phyloP scores from a whole-genome alignment of 2,888 invertebrate species.

The Sipha maydis region DNA sequence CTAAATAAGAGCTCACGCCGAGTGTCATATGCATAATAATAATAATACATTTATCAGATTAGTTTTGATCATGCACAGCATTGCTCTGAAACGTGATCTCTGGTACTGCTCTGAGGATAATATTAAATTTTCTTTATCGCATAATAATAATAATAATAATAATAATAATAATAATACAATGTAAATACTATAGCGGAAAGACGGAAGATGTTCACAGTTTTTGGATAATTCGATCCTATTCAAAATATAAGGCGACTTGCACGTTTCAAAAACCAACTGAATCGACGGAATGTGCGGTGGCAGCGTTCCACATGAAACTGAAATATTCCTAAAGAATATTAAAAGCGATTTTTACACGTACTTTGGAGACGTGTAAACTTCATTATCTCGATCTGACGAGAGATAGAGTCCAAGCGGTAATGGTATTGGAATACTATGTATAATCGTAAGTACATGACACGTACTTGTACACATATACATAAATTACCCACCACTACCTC shows the following conservation, averaged over 20 bases:
- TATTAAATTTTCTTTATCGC: slow-evolving; percentile 19
- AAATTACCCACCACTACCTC: background rate
- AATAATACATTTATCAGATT: slow-evolving; percentile 15
- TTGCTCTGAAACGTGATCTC: slow-evolving; percentile 13
- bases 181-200: background rate
- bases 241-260: background rate
- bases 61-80: background rate
- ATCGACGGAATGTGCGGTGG: background rate
- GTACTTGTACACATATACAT: background rate
- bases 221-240: background rate
- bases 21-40: background rate
- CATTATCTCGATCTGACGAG: background rate
- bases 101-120: background rate
- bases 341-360: background rate
- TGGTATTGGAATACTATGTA: no score
- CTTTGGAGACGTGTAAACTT: background rate
- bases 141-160: background rate
- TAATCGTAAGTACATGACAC: background rate
- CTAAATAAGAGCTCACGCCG: no score
- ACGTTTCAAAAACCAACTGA: background rate
- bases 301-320: no score
- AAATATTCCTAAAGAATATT: background rate
- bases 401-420: background rate
- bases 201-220: slow-evolving; percentile 26
- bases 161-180: background rate